phyloP scores from a whole-genome alignment of 2,113 vertebrate species.

The Sylvia atricapilla region DNA sequence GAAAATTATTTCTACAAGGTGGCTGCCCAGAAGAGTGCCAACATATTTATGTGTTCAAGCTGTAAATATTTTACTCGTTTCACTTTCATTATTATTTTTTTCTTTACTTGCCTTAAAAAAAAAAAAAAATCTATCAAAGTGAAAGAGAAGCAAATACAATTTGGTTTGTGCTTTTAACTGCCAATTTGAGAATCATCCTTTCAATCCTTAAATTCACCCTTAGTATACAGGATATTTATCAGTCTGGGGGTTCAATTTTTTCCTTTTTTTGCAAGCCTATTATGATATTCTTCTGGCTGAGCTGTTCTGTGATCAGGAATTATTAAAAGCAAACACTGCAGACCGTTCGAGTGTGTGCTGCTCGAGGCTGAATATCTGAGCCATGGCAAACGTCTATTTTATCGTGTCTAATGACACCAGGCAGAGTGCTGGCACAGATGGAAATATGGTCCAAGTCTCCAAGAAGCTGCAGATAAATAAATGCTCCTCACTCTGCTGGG shows the following conservation, averaged over 20 bases:
- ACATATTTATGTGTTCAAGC: not conserved
- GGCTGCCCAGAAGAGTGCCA: not conserved
- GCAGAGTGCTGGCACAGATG: conserved; percentile 10
- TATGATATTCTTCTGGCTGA: not conserved
- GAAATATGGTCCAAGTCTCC: conserved; percentile 13
- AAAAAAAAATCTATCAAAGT: not conserved
- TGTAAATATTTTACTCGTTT: not conserved
- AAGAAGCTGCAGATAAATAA: not conserved
- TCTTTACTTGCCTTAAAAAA: not conserved
- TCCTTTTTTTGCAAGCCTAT: not conserved
- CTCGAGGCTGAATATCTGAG: not conserved
- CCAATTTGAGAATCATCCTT: not conserved
- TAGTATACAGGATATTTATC: not conserved
- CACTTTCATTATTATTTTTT: not conserved
- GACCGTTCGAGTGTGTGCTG: not conserved
- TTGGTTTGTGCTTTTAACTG: not conserved
- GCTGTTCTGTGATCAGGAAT: conserved; percentile 2
- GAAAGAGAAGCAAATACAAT: not conserved
- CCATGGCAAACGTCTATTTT: conserved; percentile 37
- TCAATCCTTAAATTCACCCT: not conserved
- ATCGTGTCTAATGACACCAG: conserved; percentile 37
- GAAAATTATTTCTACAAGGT: not conserved
- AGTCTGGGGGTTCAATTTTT: not conserved
- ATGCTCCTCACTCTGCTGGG: not conserved
- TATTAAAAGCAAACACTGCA: not conserved